These are phyloP conservation scores for Tricholauxania praeusta DNA, from an alignment of 2,888 invertebrate genomes.

Conservation along the genomic window DNA sequence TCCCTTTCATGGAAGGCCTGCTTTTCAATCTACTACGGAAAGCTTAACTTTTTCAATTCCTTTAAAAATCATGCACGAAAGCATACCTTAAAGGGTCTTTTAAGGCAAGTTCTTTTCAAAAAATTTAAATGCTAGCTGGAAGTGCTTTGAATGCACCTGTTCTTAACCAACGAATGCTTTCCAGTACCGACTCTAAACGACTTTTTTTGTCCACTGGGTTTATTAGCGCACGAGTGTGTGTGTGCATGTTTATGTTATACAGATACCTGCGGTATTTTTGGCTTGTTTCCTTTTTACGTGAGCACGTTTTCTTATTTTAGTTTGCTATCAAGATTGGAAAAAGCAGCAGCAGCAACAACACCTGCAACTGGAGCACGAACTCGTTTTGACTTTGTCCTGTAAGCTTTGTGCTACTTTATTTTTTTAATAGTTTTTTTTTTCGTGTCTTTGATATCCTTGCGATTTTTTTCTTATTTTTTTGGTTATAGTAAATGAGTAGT, in stretches of 20 bases:
- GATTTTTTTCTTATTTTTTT: not conserved
- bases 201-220: no score
- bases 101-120: no score
- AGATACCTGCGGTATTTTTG: slow-evolving; percentile 20
- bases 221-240: not conserved
- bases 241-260: slow-evolving; percentile 3
- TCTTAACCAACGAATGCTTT: no score
- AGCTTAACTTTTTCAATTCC: no score
- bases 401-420: not conserved
- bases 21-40: no score
- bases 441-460: not conserved
- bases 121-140: no score
- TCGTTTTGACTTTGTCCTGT: slow-evolving; percentile 4
- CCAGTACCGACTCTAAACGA: no score
- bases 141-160: no score
- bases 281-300: slow-evolving; percentile 9
- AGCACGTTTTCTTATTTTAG: not conserved
- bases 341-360: not conserved
- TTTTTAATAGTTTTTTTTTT: not conserved
- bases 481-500: not conserved
- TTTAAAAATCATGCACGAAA: no score
- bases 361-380: not conserved
- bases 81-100: no score
- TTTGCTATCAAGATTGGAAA: slow-evolving; percentile 4
- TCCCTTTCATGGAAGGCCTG: fast-evolving